A percentile compares a stretch with the other conserved stretches of the same genome.
Evolutionary conservation across 2,113 vertebrate species (phyloP).

Genomic region (Suricata suricatta): DNA sequence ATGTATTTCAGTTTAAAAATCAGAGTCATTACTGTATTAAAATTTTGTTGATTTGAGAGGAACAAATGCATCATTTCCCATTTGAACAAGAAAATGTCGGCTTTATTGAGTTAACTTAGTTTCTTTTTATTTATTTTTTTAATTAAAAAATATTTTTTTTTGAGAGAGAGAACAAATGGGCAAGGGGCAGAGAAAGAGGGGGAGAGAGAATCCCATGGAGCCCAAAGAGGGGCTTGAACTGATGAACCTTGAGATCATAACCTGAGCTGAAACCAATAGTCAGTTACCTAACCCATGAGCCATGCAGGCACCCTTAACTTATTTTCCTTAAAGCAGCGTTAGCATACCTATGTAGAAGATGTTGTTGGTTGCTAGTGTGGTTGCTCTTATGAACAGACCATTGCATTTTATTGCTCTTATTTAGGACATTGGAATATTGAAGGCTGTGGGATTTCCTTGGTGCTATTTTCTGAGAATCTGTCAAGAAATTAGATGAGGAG

Average conservation of each 20-base stretch:
- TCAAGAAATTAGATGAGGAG: conserved; percentile 5
- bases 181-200: too few species aligned
- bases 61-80: background rate
- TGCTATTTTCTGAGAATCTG: conserved; percentile 17
- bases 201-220: too few species aligned
- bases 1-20: background rate
- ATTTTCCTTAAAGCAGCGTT: background rate
- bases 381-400: background rate
- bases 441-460: background rate
- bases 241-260: too few species aligned
- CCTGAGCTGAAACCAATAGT: too few species aligned
- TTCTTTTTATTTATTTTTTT: background rate
- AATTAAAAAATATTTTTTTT: too few species aligned
- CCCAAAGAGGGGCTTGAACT: too few species aligned
- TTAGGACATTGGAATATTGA: background rate
- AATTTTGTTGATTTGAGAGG: background rate
- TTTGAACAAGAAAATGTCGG: background rate
- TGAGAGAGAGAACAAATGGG: too few species aligned
- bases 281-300: too few species aligned
- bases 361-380: background rate
- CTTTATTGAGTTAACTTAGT: background rate
- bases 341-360: background rate
- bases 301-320: background rate
- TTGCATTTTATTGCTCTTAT: background rate
- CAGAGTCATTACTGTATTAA: background rate